Percentiles rank a stretch among this genome's conserved stretches.
Conservation (phyloP, 2,113 vertebrate species). For the Rhinogobius similis region DNA sequence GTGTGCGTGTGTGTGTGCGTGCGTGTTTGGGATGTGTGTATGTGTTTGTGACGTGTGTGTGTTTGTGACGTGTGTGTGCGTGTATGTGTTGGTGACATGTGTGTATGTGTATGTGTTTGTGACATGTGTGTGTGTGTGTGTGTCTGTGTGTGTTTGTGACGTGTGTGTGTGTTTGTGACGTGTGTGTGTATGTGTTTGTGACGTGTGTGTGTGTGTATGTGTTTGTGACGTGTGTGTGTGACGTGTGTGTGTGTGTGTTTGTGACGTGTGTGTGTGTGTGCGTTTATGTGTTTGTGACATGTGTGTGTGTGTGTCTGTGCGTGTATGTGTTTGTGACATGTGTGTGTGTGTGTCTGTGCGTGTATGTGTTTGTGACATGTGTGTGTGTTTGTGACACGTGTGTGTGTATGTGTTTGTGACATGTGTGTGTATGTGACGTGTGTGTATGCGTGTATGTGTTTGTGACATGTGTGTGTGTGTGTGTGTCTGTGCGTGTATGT, state of each 20-base stretch:
- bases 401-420: constrained; percentile 4
- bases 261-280: not conserved
- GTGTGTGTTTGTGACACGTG: too few species aligned
- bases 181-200: too few species aligned
- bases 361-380: too few species aligned
- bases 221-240: constrained; percentile 21
- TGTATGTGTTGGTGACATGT: not conserved
- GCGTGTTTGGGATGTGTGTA: constrained; percentile 16
- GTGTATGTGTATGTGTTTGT: constrained; percentile 19
- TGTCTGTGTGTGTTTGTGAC: too few species aligned
- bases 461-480: not conserved
- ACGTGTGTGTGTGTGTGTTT: not conserved
- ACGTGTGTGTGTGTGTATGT: not conserved
- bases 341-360: not conserved
- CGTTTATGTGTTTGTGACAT: too few species aligned
- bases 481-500: constrained; percentile 1
- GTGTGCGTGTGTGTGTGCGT: constrained; percentile 8
- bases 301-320: not conserved
- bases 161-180: not conserved
- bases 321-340: constrained; percentile 16
- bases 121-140: constrained; percentile 3
- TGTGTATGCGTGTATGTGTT: too few species aligned
- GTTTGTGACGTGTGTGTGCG: not conserved
- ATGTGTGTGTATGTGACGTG: constrained; percentile 10
- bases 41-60: not conserved